phyloP scores from a whole-genome alignment of 2,888 invertebrate genomes.

The Thymelicus sylvestris region DNA sequence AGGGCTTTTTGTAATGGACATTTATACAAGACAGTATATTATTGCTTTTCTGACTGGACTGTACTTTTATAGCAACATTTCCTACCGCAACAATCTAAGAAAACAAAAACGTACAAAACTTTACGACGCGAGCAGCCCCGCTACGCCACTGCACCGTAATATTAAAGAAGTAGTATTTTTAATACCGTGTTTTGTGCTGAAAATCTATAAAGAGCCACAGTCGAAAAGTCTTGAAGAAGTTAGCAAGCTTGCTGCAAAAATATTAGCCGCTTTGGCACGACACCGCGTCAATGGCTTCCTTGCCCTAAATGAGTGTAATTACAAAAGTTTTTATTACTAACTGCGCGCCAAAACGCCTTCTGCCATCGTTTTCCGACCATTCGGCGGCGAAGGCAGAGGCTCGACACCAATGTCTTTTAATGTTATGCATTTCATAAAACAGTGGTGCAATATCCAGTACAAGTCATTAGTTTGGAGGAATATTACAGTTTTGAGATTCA shows the following conservation, averaged over 20 bases:
- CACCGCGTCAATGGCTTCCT: slow-evolving; percentile 77
- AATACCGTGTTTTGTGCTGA: slow-evolving; percentile 12
- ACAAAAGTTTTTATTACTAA: slow-evolving; percentile 83
- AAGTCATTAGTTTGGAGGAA: slow-evolving; percentile 18
- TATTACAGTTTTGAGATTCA: slow-evolving; percentile 48
- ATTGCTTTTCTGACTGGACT: slow-evolving; percentile 1
- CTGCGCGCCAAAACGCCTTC: slow-evolving; percentile 76
- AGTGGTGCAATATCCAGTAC: slow-evolving; percentile 40
- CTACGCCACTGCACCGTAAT: slow-evolving; percentile 3
- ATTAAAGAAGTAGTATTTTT: slow-evolving; percentile 14
- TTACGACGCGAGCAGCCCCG: slow-evolving; percentile 4
- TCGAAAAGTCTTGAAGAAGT: slow-evolving; percentile 40
- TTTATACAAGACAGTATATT: slow-evolving; percentile 1
- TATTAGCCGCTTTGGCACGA: slow-evolving; percentile 81
- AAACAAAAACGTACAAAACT: slow-evolving; percentile 1
- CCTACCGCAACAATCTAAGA: slow-evolving; percentile 1
- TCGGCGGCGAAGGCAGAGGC: slow-evolving; percentile 50
- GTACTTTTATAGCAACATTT: slow-evolving; percentile 3
- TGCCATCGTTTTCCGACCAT: slow-evolving; percentile 53
- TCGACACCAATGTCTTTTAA: slow-evolving; percentile 51
- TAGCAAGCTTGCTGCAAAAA: slow-evolving; percentile 68
- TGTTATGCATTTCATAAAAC: slow-evolving; percentile 53
- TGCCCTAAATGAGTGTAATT: slow-evolving; percentile 81
- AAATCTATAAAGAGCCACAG: slow-evolving; percentile 30
- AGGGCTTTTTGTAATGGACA: background rate